Percentiles rank a stretch among this genome's conserved stretches.
Evolutionary conservation across 2,888 invertebrate species (phyloP).

Genomic region (Leptura quadrifasciata): DNA sequence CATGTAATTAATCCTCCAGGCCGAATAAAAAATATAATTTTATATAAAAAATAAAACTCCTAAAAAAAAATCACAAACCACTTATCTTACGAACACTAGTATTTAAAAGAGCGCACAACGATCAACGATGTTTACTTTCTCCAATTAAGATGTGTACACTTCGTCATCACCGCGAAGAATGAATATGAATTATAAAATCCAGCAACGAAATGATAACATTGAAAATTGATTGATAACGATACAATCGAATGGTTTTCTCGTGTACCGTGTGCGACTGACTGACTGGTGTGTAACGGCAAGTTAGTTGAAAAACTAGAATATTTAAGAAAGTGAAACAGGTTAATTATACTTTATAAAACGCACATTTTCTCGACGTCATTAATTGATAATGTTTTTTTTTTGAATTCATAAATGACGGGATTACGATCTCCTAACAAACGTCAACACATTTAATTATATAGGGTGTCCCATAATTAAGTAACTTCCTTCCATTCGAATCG

Average conservation of each 20-base stretch:
- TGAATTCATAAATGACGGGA: too few relatives aligned
- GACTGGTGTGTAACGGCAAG: not conserved
- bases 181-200: slow-evolving; percentile 14
- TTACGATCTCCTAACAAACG: too few relatives aligned
- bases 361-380: slow-evolving; percentile 6
- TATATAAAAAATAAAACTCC: slow-evolving; percentile 34
- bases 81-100: slow-evolving; percentile 18
- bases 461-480: too few relatives aligned
- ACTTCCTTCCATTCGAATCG: too few relatives aligned
- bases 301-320: slow-evolving; percentile 12
- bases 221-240: slow-evolving; percentile 33
- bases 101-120: not conserved
- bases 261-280: not conserved
- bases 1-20: slow-evolving; percentile 46
- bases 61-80: slow-evolving; percentile 42
- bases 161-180: slow-evolving; percentile 26
- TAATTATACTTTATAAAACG: slow-evolving; percentile 12
- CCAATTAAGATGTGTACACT: slow-evolving; percentile 14
- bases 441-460: too few relatives aligned
- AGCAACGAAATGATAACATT: slow-evolving; percentile 29
- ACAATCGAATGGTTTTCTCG: slow-evolving; percentile 22
- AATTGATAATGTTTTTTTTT: not conserved
- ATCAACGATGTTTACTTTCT: slow-evolving; percentile 12
- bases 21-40: slow-evolving; percentile 31
- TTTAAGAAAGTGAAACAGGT: slow-evolving; percentile 11